A percentile compares a stretch with the other conserved stretches of the same genome.
Conservation (phyloP, 2,888 invertebrate genomes). For the Romanomermis culicivorax region DNA sequence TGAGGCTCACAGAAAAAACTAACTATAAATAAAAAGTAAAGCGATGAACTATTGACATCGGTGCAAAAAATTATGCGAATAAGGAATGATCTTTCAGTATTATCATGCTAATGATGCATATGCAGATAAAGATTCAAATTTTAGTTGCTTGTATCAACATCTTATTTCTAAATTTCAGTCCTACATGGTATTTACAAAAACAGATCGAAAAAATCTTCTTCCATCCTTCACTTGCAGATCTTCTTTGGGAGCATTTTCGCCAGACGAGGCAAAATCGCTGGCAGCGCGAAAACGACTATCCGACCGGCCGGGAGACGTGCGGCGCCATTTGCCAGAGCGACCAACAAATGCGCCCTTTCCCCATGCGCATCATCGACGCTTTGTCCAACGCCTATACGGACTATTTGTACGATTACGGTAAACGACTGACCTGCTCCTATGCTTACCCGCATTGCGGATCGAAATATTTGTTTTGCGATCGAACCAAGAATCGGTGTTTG, state of each 20-base stretch:
- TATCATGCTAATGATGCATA: too few relatives aligned
- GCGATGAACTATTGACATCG: too few relatives aligned
- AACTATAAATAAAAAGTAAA: too few relatives aligned
- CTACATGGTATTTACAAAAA: too few relatives aligned
- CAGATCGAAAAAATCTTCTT: neutral
- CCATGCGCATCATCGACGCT: slow-evolving; percentile 9
- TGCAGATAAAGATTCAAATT: too few relatives aligned
- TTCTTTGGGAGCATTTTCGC: slow-evolving; percentile 27
- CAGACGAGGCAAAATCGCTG: slow-evolving; percentile 15
- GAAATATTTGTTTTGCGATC: slow-evolving; percentile 19
- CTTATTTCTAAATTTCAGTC: too few relatives aligned
- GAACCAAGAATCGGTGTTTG: slow-evolving; percentile 15
- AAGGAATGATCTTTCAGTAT: too few relatives aligned
- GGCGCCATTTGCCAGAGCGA: slow-evolving; percentile 2
- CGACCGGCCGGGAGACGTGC: slow-evolving; percentile 4
- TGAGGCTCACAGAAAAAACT: too few relatives aligned
- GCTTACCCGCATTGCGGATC: slow-evolving; percentile 6
- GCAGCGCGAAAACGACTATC: slow-evolving; percentile 9
- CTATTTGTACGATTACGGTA: slow-evolving; percentile 8
- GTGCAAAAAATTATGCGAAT: too few relatives aligned
- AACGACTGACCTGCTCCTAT: slow-evolving; percentile 8
- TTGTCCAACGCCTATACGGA: slow-evolving; percentile 9
- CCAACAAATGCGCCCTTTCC: slow-evolving; percentile 9
- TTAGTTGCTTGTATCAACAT: too few relatives aligned
- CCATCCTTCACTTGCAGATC: slow-evolving; percentile 16